Percentiles rank a stretch among this genome's conserved stretches.
These are phyloP conservation scores for Rhombomys opimus DNA, from an alignment of 2,113 vertebrate genomes.

Conservation along the genomic window DNA sequence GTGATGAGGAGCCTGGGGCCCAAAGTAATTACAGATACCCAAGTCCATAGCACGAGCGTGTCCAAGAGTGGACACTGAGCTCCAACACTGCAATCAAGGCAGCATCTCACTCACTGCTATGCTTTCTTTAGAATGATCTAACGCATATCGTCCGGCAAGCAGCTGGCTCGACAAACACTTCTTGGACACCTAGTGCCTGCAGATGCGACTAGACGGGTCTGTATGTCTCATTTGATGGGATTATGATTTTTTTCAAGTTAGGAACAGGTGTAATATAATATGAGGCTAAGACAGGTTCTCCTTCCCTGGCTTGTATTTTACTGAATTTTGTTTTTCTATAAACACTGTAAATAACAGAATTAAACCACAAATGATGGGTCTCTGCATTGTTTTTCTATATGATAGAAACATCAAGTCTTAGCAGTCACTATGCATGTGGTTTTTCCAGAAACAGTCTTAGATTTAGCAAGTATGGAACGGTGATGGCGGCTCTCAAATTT, in stretches of 20 bases:
- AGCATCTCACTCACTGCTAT: slow-evolving; percentile 10
- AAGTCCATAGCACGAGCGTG: not conserved
- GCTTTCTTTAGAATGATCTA: slow-evolving; percentile 11
- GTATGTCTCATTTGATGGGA: not conserved
- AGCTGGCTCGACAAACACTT: slow-evolving; percentile 6
- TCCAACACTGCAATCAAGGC: not conserved
- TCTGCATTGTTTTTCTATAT: not conserved
- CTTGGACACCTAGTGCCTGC: not conserved
- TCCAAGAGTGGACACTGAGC: not conserved
- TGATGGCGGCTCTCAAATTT: slow-evolving; percentile 65
- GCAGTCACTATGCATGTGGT: not conserved
- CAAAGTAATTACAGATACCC: not conserved
- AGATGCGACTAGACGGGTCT: slow-evolving; percentile 6
- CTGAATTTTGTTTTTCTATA: not conserved
- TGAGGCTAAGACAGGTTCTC: slow-evolving; percentile 26
- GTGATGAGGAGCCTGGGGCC: slow-evolving; percentile 40
- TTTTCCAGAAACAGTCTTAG: not conserved
- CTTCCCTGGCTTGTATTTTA: not conserved
- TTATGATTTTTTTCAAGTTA: slow-evolving; percentile 22
- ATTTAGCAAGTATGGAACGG: slow-evolving; percentile 12
- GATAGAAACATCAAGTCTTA: not conserved
- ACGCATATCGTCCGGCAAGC: slow-evolving; percentile 20
- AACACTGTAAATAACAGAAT: not conserved
- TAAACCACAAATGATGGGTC: not conserved
- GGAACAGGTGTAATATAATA: not conserved